These are phyloP conservation scores for Coccyzus lansbergi DNA, from an alignment of 2,797 vertebrate genomes.

Conservation along the genomic window DNA sequence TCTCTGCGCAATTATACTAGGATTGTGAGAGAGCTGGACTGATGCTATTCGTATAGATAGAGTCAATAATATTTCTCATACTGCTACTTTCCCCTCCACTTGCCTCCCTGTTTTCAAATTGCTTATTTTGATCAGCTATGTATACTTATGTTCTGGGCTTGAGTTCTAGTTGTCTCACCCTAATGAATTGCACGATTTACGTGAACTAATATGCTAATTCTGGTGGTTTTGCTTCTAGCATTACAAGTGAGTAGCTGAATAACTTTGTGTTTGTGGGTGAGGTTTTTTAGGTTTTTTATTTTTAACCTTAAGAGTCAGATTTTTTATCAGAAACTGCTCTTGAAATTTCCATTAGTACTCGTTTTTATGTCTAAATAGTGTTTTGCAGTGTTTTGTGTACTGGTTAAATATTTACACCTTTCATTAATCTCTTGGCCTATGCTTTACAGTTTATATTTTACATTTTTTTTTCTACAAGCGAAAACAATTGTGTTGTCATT, in stretches of 20 bases:
- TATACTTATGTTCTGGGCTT: not conserved
- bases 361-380: not conserved
- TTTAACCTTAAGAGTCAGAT: not conserved
- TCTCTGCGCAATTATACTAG: not conserved
- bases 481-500: not conserved
- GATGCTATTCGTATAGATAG: not conserved
- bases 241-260: not conserved
- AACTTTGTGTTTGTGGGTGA: not conserved
- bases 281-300: not conserved
- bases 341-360: not conserved
- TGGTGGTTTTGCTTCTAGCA: not conserved
- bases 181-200: fast-evolving
- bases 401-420: not conserved
- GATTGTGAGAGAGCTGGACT: not conserved
- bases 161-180: not conserved
- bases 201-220: not conserved
- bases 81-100: not conserved
- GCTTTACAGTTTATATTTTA: not conserved
- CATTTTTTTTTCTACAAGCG: not conserved
- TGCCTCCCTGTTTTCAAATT: not conserved
- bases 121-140: not conserved
- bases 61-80: not conserved
- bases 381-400: not conserved
- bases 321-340: not conserved
- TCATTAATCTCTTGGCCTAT: not conserved